Evolutionary conservation across 35 echinoderm and acorn worm species (phyloP).

Genomic region (Ophiothrix spiculata): DNA sequence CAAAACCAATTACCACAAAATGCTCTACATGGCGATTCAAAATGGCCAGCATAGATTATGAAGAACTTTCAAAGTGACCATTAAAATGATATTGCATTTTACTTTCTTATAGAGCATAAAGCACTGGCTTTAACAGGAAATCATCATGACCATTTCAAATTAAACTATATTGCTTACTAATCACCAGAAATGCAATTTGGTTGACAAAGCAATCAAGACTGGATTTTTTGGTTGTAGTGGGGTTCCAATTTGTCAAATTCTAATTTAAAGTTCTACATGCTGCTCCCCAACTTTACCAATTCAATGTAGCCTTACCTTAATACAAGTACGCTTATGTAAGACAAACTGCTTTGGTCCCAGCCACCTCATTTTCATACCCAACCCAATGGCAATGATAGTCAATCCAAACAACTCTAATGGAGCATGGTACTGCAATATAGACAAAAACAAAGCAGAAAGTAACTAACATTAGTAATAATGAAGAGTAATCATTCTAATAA

Average conservation of each 20-base stretch:
- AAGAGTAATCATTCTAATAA: too few species aligned
- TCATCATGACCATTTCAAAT: not conserved
- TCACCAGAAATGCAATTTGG: not conserved
- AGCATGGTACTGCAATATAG: slow-evolving; percentile 68
- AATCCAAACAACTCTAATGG: slow-evolving; percentile 85
- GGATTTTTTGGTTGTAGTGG: not conserved
- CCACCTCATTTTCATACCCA: slow-evolving; percentile 95
- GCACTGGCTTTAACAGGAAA: not conserved
- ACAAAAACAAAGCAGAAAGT: not conserved
- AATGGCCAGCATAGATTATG: too few species aligned
- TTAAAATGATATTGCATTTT: too few species aligned
- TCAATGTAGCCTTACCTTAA: slow-evolving; percentile 61
- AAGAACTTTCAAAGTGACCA: too few species aligned
- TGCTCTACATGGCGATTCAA: too few species aligned
- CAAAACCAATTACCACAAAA: too few species aligned
- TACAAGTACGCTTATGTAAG: slow-evolving; percentile 68
- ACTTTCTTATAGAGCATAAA: not conserved
- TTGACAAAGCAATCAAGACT: not conserved
- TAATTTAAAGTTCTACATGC: too few species aligned
- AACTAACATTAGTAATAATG: too few species aligned
- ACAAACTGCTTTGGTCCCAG: slow-evolving; percentile 65
- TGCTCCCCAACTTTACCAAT: not conserved
- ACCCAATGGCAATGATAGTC: slow-evolving; percentile 78
- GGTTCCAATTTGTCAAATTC: not conserved
- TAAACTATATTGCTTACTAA: not conserved